phyloP scores from a whole-genome alignment of 2,888 invertebrate genomes.

The Altica lythri region DNA sequence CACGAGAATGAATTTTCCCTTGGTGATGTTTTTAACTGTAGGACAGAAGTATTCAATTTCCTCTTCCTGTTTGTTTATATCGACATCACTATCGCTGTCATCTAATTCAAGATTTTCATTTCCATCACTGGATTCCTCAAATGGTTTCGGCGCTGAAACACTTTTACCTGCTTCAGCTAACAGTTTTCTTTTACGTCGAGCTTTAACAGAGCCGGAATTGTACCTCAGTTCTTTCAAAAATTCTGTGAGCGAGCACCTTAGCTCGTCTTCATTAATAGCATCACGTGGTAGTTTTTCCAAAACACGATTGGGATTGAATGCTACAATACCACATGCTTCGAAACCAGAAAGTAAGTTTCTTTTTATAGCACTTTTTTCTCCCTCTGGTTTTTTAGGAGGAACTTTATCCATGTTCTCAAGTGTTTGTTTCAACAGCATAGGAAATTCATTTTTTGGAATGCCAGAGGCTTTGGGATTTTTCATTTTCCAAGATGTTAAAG shows the following conservation, averaged over 20 bases:
- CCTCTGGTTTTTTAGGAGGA: slow-evolving; percentile 3
- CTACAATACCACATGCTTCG: slow-evolving; percentile 29
- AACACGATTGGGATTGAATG: slow-evolving; percentile 22
- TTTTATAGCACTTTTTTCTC: slow-evolving; percentile 25
- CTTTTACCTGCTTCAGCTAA: not conserved
- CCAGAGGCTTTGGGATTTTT: not conserved
- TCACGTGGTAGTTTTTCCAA: not conserved
- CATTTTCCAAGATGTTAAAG: slow-evolving; percentile 25
- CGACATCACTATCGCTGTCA: not conserved
- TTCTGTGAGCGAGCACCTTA: not conserved
- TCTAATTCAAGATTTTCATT: not conserved
- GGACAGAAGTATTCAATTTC: not conserved
- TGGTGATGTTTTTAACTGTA: not conserved
- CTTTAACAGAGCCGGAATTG: not conserved
- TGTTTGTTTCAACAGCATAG: slow-evolving; percentile 6
- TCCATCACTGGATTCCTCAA: not conserved
- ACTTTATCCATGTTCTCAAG: slow-evolving; percentile 6
- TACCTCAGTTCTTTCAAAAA: not conserved
- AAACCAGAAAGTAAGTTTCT: slow-evolving; percentile 27
- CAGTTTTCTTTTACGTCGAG: not conserved
- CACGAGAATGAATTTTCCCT: not conserved
- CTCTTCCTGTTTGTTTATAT: not conserved
- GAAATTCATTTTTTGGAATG: slow-evolving; percentile 13
- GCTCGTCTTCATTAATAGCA: not conserved
- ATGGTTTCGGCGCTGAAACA: not conserved